phyloP scores from a whole-genome alignment of 2,888 invertebrate species.

The Adelognathus sp. region DNA sequence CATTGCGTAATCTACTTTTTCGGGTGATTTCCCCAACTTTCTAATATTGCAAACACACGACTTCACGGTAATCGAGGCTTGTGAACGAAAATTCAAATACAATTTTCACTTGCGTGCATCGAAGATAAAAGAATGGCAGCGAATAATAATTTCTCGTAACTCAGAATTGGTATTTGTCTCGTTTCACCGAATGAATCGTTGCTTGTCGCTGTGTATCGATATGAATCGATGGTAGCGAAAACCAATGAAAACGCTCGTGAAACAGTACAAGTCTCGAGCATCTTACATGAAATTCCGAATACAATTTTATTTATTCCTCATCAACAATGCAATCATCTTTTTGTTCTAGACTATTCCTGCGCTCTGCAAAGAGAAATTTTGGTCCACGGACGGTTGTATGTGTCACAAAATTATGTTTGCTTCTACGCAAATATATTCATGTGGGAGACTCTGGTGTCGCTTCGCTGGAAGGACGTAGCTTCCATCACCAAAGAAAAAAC shows the following conservation, averaged over 20 bases:
- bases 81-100: background rate
- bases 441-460: conserved; percentile 94
- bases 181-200: no score
- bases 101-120: background rate
- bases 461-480: conserved; percentile 95
- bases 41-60: background rate
- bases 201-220: no score
- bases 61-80: background rate
- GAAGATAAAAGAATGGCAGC: no score
- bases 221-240: no score
- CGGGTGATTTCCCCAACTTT: background rate
- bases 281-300: no score
- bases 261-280: no score
- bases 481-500: conserved; percentile 98
- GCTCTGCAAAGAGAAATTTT: conserved; percentile 98
- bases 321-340: background rate
- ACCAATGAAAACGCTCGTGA: no score
- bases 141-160: no score
- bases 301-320: background rate
- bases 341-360: conserved; percentile 95
- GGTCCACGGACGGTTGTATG: conserved; percentile 97
- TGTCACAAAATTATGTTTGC: conserved; percentile 96
- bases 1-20: background rate
- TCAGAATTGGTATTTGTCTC: background rate
- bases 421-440: conserved; percentile 99